A percentile compares a stretch with the other conserved stretches of the same genome.
phyloP scores from a whole-genome alignment of 1,140 invertebrate genomes.

The Phortica variegata region DNA sequence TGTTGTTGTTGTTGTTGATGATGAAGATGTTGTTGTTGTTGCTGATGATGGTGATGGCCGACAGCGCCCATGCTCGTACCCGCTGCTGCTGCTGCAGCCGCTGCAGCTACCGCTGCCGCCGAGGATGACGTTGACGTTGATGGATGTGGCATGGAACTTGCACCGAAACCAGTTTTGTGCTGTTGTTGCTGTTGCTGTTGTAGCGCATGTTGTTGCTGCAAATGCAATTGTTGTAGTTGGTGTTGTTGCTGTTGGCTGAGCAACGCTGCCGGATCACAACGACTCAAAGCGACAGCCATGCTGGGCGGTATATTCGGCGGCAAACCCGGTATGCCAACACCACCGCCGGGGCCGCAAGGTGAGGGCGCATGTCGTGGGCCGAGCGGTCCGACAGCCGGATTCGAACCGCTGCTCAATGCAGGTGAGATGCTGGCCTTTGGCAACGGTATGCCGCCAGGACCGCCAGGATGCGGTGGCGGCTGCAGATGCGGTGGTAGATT shows the following conservation, averaged over 20 bases:
- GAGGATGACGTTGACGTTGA: constrained; percentile 47
- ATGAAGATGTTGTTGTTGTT: constrained; percentile 24
- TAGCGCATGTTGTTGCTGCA: constrained; percentile 45
- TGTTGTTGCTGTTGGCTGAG: constrained; percentile 58
- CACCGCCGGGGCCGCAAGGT: constrained; percentile 39
- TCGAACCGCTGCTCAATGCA: constrained; percentile 44
- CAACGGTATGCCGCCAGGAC: constrained; percentile 53
- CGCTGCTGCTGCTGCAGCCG: constrained; percentile 32
- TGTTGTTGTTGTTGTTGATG: constrained; percentile 27
- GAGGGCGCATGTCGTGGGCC: constrained; percentile 49
- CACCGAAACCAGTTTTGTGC: constrained; percentile 35
- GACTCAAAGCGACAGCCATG: constrained; percentile 48
- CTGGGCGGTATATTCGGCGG: constrained; percentile 43
- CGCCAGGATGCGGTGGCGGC: constrained; percentile 37
- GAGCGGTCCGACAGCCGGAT: constrained; percentile 17
- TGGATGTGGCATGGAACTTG: constrained; percentile 41
- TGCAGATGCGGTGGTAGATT: constrained; percentile 49
- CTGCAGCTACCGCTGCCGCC: constrained; percentile 46
- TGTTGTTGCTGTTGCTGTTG: constrained; percentile 42
- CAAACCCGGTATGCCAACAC: constrained; percentile 25
- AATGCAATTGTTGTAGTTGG: constrained; percentile 33
- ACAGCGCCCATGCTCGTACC: background rate
- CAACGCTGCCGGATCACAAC: constrained; percentile 53
- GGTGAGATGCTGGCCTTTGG: constrained; percentile 49
- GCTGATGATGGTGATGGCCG: constrained; percentile 31